A percentile compares a stretch with the other conserved stretches of the same genome.
These are phyloP conservation scores for Bombus polaris DNA, from an alignment of 1,140 invertebrate species.

Conservation along the genomic window DNA sequence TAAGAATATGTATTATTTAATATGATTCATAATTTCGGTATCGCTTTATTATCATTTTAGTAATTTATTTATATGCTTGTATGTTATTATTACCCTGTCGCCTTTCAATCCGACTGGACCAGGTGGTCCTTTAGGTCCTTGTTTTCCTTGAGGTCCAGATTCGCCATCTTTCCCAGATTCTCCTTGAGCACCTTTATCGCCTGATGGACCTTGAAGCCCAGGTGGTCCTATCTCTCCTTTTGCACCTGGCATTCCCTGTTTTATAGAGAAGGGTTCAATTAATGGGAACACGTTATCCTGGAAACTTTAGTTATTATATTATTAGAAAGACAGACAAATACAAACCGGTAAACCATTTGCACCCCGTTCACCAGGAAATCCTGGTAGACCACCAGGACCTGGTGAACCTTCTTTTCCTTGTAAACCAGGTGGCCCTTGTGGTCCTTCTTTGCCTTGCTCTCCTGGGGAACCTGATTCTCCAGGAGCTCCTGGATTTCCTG, in stretches of 20 bases:
- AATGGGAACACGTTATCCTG: not conserved
- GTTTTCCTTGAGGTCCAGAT: slow-evolving; percentile 88
- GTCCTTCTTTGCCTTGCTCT: slow-evolving; percentile 90
- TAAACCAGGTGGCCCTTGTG: slow-evolving; percentile 87
- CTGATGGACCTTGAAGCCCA: slow-evolving; percentile 88
- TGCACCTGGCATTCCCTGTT: slow-evolving; percentile 86
- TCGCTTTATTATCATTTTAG: slow-evolving; percentile 80
- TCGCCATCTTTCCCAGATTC: slow-evolving; percentile 88
- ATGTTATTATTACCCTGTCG: slow-evolving; percentile 75
- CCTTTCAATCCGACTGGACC: slow-evolving; percentile 85
- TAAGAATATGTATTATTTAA: not conserved
- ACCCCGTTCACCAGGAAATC: slow-evolving; percentile 89
- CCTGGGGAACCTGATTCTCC: slow-evolving; percentile 88
- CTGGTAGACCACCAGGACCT: slow-evolving; percentile 90
- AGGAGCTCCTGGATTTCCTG: slow-evolving; percentile 89
- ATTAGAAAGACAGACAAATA: not conserved
- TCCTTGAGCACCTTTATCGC: slow-evolving; percentile 89
- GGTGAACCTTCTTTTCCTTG: slow-evolving; percentile 87
- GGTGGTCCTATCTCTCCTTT: slow-evolving; percentile 87
- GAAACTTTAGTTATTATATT: not conserved
- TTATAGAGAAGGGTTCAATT: not conserved
- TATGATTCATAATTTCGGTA: not conserved
- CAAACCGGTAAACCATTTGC: slow-evolving; percentile 84
- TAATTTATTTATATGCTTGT: slow-evolving; percentile 76
- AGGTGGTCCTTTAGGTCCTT: slow-evolving; percentile 87